A percentile compares a stretch with the other conserved stretches of the same genome.
Evolutionary conservation across 2,888 invertebrate species (phyloP).

Genomic region (Acrobasis suavella): DNA sequence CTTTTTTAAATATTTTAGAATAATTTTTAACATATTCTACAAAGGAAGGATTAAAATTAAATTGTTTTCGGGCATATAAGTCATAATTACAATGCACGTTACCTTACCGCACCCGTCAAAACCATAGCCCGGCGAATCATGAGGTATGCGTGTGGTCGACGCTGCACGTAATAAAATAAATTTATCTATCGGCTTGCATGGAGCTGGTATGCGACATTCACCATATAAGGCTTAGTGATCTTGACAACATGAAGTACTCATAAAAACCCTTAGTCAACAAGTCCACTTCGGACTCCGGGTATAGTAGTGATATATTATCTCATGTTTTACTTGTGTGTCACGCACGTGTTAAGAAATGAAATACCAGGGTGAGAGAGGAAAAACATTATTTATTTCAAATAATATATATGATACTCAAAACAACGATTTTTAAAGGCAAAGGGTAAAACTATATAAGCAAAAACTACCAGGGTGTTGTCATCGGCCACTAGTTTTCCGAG

Average conservation of each 20-base stretch:
- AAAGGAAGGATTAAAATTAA: too few species aligned
- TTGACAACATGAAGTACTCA: not conserved
- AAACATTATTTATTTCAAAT: too few species aligned
- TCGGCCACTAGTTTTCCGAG: too few species aligned
- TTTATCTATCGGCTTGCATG: constrained; percentile 24
- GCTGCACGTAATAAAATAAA: constrained; percentile 27
- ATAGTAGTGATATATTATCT: not conserved
- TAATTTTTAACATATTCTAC: too few species aligned
- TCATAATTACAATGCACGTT: not conserved
- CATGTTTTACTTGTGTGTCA: not conserved
- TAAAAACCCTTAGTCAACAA: not conserved
- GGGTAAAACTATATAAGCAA: too few species aligned
- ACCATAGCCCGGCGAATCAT: constrained; percentile 42
- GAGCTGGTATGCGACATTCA: constrained; percentile 1
- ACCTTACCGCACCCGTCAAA: constrained; percentile 25
- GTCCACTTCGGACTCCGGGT: not conserved
- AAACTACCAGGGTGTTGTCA: too few species aligned
- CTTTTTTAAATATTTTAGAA: too few species aligned
- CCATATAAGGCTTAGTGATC: not conserved
- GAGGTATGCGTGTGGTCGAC: constrained; percentile 42
- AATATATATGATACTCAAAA: too few species aligned
- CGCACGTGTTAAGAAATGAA: too few species aligned
- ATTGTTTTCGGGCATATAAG: too few species aligned
- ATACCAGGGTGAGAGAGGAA: too few species aligned
- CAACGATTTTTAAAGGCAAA: too few species aligned